phyloP scores from a whole-genome alignment of 1,140 invertebrate species.

The Lordiphosa clarofinis region DNA sequence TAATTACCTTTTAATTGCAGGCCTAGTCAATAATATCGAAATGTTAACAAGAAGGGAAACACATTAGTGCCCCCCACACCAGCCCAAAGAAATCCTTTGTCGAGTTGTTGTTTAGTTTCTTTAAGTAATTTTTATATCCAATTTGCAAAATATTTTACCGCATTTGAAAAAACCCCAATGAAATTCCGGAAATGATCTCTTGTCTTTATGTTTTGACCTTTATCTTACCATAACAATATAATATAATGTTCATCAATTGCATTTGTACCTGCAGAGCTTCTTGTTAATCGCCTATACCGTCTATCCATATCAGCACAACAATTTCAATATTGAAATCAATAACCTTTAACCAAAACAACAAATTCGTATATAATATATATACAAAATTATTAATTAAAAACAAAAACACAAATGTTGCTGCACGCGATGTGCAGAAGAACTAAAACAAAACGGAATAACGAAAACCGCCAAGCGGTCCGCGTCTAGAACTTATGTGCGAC shows the following conservation, averaged over 20 bases:
- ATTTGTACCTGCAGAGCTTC: constrained; percentile 47
- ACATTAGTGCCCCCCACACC: no score
- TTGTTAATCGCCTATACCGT: constrained; percentile 23
- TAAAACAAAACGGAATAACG: constrained; percentile 55
- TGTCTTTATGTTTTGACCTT: no score
- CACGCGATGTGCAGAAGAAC: constrained; percentile 56
- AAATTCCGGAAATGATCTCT: neutral
- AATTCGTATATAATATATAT: constrained; percentile 17
- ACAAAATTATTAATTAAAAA: constrained; percentile 24
- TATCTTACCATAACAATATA: neutral
- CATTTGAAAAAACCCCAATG: no score
- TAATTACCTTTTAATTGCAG: no score
- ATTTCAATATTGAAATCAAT: neutral
- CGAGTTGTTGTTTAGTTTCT: no score
- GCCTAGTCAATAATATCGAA: no score
- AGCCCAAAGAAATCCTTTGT: no score
- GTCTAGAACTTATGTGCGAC: constrained; percentile 10
- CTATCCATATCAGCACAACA: constrained; percentile 29
- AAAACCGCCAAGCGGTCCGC: constrained; percentile 38
- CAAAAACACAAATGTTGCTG: constrained; percentile 33
- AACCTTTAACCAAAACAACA: constrained; percentile 6
- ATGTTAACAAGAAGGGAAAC: no score
- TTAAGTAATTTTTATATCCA: no score
- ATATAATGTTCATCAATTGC: neutral
- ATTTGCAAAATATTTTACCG: no score